Percentiles rank a stretch among this genome's conserved stretches.
These are phyloP conservation scores for Drosophila testacea DNA, from an alignment of 2,888 invertebrate genomes.

Conservation along the genomic window DNA sequence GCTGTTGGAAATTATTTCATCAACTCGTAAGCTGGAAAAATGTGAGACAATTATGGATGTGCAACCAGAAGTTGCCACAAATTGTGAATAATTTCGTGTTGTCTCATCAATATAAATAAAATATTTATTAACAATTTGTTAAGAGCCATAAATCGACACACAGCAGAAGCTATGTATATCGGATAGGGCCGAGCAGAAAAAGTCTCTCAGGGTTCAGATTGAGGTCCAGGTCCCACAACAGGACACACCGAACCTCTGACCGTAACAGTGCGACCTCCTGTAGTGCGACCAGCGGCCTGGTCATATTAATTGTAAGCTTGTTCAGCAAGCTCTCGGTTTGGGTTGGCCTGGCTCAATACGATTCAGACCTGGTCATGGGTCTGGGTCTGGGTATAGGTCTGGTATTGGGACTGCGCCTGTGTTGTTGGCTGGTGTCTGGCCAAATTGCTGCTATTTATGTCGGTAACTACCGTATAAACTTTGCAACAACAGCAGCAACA, in stretches of 20 bases:
- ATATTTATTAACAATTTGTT: slow-evolving; percentile 80
- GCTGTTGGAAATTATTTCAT: slow-evolving; percentile 70
- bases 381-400: background rate
- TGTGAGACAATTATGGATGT: slow-evolving; percentile 37
- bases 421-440: slow-evolving; percentile 72
- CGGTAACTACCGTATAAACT: slow-evolving; percentile 85
- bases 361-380: background rate
- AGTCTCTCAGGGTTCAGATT: slow-evolving; percentile 39
- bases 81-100: slow-evolving; percentile 76
- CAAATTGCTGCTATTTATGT: slow-evolving; percentile 85
- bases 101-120: slow-evolving; percentile 80
- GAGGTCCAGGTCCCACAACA: slow-evolving; percentile 30
- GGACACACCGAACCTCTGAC: slow-evolving; percentile 49
- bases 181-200: slow-evolving; percentile 2
- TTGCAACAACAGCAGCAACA: slow-evolving; percentile 64
- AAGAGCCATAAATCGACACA: slow-evolving; percentile 74
- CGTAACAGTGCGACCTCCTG: slow-evolving; percentile 58
- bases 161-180: slow-evolving; percentile 36
- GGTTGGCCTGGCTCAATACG: slow-evolving; percentile 17
- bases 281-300: slow-evolving; percentile 70
- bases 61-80: slow-evolving; percentile 39
- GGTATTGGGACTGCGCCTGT: slow-evolving; percentile 21
- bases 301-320: slow-evolving; percentile 80
- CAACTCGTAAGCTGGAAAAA: slow-evolving; percentile 39
- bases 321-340: slow-evolving; percentile 63